Percentiles rank a stretch among this genome's conserved stretches.
Evolutionary conservation across 2,797 vertebrate species (phyloP).

Genomic region (Limnodromus scolopaceus): DNA sequence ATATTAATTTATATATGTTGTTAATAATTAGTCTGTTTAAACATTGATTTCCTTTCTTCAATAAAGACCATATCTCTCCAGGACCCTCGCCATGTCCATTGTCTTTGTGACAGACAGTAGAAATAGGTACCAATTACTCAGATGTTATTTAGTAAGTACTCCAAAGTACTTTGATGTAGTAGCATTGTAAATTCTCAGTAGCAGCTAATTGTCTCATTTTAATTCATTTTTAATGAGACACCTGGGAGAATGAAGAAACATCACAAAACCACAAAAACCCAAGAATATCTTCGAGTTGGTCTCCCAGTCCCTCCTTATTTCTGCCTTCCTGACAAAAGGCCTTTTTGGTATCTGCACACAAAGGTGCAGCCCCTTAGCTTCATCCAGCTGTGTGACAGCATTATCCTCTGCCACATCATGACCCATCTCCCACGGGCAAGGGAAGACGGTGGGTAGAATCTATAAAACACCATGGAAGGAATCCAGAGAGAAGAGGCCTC

Average conservation of each 20-base stretch:
- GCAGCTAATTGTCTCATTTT: conserved; percentile 52
- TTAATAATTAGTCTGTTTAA: neutral
- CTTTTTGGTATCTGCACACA: neutral
- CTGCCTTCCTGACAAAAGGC: neutral
- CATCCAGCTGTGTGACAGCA: neutral
- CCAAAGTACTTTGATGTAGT: conserved; percentile 33
- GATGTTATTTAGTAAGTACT: neutral
- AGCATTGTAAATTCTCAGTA: conserved; percentile 1
- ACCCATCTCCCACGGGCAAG: neutral
- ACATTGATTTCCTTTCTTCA: neutral
- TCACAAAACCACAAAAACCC: neutral
- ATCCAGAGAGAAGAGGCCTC: neutral
- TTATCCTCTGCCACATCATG: neutral
- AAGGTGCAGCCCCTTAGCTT: neutral
- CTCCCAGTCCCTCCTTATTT: neutral
- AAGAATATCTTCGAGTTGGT: neutral
- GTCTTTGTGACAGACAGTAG: neutral
- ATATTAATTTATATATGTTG: neutral
- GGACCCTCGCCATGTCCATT: neutral
- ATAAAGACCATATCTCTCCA: neutral
- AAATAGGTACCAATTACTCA: conserved; percentile 7
- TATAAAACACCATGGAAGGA: neutral
- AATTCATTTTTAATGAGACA: conserved; percentile 58
- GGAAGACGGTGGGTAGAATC: neutral
- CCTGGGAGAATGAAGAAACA: conserved; percentile 12